These are phyloP conservation scores for Chelonus formosanus DNA, from an alignment of 2,888 invertebrate species.

Conservation along the genomic window DNA sequence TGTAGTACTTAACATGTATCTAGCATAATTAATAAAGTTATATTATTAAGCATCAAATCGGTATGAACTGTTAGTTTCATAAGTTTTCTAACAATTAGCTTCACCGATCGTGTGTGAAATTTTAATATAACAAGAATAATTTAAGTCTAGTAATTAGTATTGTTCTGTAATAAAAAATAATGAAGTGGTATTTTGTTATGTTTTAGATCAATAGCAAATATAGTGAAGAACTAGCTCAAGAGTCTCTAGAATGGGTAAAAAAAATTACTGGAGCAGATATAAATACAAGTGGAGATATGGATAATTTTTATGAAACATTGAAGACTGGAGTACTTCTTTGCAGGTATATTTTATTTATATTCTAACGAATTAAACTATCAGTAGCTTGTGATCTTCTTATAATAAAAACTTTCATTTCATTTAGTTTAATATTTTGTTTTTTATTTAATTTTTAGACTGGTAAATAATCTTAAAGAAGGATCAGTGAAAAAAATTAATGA, in stretches of 20 bases:
- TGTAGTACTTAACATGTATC: no score
- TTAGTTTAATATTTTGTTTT: conserved; percentile 11
- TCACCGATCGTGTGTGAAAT: no score
- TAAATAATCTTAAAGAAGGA: conserved; percentile 85
- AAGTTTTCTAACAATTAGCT: no score
- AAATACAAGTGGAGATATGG: conserved; percentile 88
- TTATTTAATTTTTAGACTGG: conserved; percentile 70
- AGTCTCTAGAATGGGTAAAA: conserved; percentile 93
- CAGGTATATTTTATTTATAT: conserved; percentile 72
- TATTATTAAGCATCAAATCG: no score
- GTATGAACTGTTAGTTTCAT: no score
- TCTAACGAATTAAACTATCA: background rate
- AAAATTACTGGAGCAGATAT: conserved; percentile 85
- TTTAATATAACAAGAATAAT: no score
- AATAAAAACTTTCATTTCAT: no score
- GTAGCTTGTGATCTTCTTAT: no score
- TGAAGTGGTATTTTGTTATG: conserved; percentile 36
- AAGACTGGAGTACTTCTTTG: conserved; percentile 92
- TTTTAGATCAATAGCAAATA: conserved; percentile 97
- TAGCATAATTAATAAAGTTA: no score
- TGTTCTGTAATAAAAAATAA: background rate
- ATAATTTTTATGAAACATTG: conserved; percentile 90
- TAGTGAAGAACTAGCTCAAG: conserved; percentile 91
- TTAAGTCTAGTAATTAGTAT: no score
- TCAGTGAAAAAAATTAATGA: conserved; percentile 90